Base-by-base conservation (phyloP, 2,113 vertebrate species). In the Clarias magur region DNA sequence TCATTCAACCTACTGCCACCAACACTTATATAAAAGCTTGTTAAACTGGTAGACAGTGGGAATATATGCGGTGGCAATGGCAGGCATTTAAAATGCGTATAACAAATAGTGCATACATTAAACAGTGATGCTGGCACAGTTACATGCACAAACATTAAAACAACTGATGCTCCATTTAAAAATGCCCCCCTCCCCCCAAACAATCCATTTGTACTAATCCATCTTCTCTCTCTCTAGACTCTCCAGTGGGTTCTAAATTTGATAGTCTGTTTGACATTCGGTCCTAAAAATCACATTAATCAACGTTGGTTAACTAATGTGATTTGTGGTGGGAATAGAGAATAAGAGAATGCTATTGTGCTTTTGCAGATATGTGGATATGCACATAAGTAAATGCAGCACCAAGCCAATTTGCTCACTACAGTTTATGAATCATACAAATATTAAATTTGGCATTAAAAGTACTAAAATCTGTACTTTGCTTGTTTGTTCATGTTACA, bases 211-310 rank as follows among this genome's bases (percentile, higher is more conserved):
- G 65, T 42, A 72, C 10, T 54, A 16, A 11, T 21, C 75, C 23
- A 38, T 56, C 25, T 56, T 21, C 57, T 2, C 68, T 2, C 68
- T 68, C 85, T 23, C 19, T 70, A 38, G 12, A 75, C 57, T 53
- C 88, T 93, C 90, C 90, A 89, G 91, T 87, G 87, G 76, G 75
- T n/a, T 88, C 82, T 85, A 86, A 88, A 92, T 93, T 93, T 90
- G 89, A 92, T 88, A 88, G 86, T 92, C 86, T 87, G 82, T 91
- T 80, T 90, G 88, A 83, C 56, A 63, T 89, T 82, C 86, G 76
- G 76, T 12, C 76, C 87, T 72, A 89, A 90, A 91, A 89, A 75
- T 81, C 68, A 72, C 67, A 88, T 38, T 38, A 38, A 38, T 38
- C 3, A 38, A 38, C 83, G 86, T 85, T 85, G 87, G 30, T 84